A percentile compares a stretch with the other conserved stretches of the same genome.
Conservation (phyloP, 2,113 vertebrate genomes). For the Corapipo altera region DNA sequence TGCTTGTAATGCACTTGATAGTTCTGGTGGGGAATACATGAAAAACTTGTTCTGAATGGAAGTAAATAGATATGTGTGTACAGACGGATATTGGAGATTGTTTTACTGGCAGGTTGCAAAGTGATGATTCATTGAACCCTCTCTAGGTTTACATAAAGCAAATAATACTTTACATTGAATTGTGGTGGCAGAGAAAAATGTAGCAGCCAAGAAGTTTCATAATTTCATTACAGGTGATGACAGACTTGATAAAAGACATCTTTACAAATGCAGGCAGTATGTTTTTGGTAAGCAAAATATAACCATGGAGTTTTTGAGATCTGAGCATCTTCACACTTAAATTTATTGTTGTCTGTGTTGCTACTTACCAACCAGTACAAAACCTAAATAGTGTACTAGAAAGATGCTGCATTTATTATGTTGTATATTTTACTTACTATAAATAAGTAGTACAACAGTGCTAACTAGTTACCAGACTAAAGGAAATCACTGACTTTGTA, state of each 20-base stretch:
- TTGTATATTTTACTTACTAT: neutral
- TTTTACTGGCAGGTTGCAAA: conserved; percentile 26
- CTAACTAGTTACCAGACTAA: neutral
- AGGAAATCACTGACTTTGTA: conserved; percentile 3
- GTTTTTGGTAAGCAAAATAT: neutral
- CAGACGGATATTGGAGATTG: conserved; percentile 8
- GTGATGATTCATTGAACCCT: conserved; percentile 44
- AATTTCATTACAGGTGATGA: conserved; percentile 34
- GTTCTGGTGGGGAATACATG: neutral
- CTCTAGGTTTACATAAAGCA: conserved; percentile 7
- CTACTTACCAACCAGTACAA: neutral
- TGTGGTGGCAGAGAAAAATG: conserved; percentile 3
- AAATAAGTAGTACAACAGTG: neutral
- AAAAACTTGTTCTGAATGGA: conserved; percentile 2
- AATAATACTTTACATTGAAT: neutral
- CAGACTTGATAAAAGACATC: neutral
- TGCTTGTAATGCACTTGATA: neutral
- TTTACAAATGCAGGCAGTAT: neutral
- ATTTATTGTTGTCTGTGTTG: neutral
- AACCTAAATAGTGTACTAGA: neutral
- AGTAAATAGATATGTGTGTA: conserved; percentile 4
- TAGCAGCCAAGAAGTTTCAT: conserved; percentile 46
- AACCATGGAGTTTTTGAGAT: neutral
- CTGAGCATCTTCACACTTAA: neutral
- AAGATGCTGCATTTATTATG: neutral